Evolutionary conservation across 1,140 invertebrate species (phyloP).

Genomic region (Belonocnema kinseyi): DNA sequence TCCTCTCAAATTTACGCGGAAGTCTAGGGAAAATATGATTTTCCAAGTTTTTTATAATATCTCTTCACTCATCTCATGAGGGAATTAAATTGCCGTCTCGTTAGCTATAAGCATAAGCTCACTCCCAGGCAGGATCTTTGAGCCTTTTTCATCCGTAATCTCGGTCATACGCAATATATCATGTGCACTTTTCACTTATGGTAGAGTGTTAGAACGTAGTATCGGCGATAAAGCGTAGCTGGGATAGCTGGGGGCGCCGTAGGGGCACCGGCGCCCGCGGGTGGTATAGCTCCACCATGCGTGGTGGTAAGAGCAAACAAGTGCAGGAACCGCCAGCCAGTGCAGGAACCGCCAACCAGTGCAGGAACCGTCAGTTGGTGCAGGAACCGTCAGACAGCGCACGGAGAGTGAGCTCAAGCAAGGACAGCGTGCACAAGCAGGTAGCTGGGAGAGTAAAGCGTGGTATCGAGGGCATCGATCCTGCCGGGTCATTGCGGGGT

Average conservation of each 20-base stretch:
- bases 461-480: constrained; percentile 24
- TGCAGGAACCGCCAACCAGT: background rate
- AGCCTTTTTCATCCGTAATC: background rate
- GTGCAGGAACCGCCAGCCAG: no score
- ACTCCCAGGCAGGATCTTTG: no score
- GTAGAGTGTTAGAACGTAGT: background rate
- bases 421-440: background rate
- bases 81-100: no score
- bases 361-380: no score
- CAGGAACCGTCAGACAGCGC: no score
- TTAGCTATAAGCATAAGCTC: no score
- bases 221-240: constrained; percentile 6
- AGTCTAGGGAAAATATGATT: no score
- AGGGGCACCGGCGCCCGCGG: background rate
- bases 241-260: background rate
- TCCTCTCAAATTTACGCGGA: no score
- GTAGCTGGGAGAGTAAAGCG: background rate
- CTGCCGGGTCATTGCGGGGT: constrained; percentile 13
- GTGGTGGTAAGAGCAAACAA: background rate
- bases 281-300: background rate
- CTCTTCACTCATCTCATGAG: no score
- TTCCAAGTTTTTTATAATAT: no score
- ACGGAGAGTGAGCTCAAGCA: no score
- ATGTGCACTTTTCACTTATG: background rate
- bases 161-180: constrained; percentile 6